Percentiles rank a stretch among this genome's conserved stretches.
These are phyloP conservation scores for Calycopis cecrops DNA, from an alignment of 1,140 invertebrate genomes.

Conservation along the genomic window DNA sequence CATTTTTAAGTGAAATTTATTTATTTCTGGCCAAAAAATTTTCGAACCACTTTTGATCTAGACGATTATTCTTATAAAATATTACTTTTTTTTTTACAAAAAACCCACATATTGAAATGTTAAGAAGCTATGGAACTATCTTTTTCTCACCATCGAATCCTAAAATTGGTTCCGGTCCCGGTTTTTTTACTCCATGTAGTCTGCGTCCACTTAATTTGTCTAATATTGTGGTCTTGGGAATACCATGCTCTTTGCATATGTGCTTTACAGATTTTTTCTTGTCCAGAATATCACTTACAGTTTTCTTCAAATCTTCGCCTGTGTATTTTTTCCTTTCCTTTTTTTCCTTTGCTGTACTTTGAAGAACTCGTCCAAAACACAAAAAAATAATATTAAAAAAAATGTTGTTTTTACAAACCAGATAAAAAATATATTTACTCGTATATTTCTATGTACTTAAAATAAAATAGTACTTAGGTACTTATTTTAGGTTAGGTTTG, in stretches of 20 bases:
- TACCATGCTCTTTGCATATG: slow-evolving; percentile 30
- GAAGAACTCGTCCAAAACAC: too few species aligned
- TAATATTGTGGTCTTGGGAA: slow-evolving; percentile 31
- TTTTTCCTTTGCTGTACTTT: too few species aligned
- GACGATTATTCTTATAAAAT: slow-evolving; percentile 26
- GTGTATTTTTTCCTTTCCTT: too few species aligned
- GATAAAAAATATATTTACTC: too few species aligned
- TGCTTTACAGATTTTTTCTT: slow-evolving; percentile 21
- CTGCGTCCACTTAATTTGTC: slow-evolving; percentile 30
- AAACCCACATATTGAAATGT: slow-evolving; percentile 32
- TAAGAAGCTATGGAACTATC: slow-evolving; percentile 33
- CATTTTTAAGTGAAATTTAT: slow-evolving; percentile 78
- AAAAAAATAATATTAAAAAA: too few species aligned
- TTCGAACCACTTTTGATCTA: slow-evolving; percentile 20
- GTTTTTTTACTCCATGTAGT: slow-evolving; percentile 29
- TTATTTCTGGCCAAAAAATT: slow-evolving; percentile 23
- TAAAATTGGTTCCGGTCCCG: slow-evolving; percentile 29
- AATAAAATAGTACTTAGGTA: too few species aligned
- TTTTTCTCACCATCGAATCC: slow-evolving; percentile 30
- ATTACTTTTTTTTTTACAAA: slow-evolving; percentile 26
- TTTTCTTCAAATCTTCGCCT: slow-evolving; percentile 22
- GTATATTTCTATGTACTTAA: too few species aligned
- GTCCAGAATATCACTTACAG: slow-evolving; percentile 25
- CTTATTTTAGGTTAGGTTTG: too few species aligned
- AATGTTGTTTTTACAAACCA: too few species aligned